Evolutionary conservation across 2,797 vertebrate genomes (phyloP).

Genomic region (Channa striata): DNA sequence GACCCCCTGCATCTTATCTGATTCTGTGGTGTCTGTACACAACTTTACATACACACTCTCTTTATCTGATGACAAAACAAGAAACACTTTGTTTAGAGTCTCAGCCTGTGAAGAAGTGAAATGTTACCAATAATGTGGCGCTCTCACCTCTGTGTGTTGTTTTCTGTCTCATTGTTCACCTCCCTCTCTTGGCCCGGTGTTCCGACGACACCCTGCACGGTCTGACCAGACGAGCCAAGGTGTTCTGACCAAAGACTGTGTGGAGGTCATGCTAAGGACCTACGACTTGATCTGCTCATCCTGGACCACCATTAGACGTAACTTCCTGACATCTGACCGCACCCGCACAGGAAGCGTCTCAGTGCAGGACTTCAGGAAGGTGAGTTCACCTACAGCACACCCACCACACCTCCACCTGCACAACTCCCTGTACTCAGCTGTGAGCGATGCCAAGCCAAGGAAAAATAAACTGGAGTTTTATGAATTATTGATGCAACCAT

Average conservation of each 20-base stretch:
- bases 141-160: constrained; percentile 49
- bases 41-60: constrained; percentile 45
- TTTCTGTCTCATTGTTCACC: constrained; percentile 25
- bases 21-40: constrained; percentile 24
- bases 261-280: constrained; percentile 77
- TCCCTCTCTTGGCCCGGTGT: neutral
- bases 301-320: constrained; percentile 79
- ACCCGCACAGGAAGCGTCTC: constrained; percentile 65
- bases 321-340: constrained; percentile 75
- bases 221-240: constrained; percentile 66
- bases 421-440: constrained; percentile 3
- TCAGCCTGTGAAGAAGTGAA: constrained; percentile 27
- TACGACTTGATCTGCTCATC: constrained; percentile 74
- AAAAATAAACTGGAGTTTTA: constrained; percentile 6
- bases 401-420: neutral
- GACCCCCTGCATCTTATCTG: constrained; percentile 53
- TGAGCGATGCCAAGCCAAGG: neutral
- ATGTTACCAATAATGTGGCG: constrained; percentile 17
- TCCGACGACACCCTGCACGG: neutral
- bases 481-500: constrained; percentile 46
- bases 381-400: constrained; percentile 36
- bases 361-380: constrained; percentile 83
- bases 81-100: constrained; percentile 46
- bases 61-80: constrained; percentile 41
- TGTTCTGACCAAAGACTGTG: constrained; percentile 54